These are phyloP conservation scores for Cheilosia grossa DNA, from an alignment of 2,888 invertebrate genomes.

Conservation along the genomic window DNA sequence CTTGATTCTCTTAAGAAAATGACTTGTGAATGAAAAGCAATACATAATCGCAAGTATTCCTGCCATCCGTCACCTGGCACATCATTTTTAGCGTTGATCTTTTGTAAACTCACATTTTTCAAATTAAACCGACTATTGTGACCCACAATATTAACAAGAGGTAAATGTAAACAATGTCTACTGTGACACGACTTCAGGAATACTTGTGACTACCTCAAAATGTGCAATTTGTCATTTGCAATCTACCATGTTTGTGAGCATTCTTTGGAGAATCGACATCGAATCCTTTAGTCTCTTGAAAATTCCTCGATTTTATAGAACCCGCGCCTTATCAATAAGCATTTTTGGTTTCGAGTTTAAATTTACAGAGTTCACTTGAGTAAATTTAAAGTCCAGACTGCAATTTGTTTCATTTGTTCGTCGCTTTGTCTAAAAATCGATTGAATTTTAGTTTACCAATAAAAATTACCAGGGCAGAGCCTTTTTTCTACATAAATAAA, in stretches of 20 bases:
- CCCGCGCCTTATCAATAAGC: no score
- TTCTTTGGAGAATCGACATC: slow-evolving; percentile 31
- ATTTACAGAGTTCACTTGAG: no score
- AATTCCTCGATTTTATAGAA: slow-evolving; percentile 45
- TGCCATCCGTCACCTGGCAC: neutral
- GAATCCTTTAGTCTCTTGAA: slow-evolving; percentile 20
- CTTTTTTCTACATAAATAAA: neutral
- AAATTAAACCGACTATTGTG: no score
- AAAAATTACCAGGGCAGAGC: slow-evolving; percentile 18
- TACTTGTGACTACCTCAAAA: neutral
- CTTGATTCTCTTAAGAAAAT: slow-evolving; percentile 35
- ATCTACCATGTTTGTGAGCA: neutral
- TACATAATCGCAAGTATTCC: slow-evolving; percentile 6
- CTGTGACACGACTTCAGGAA: no score
- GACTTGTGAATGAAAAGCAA: slow-evolving; percentile 21
- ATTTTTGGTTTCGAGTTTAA: no score
- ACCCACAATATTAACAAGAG: no score
- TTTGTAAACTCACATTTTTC: no score
- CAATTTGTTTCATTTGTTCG: no score
- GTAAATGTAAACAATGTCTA: no score
- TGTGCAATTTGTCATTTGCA: slow-evolving; percentile 35
- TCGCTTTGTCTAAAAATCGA: slow-evolving; percentile 28
- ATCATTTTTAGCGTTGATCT: no score
- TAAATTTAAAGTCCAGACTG: no score
- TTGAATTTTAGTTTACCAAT: slow-evolving; percentile 49